Conservation (phyloP, 92 coral and sea anemone genomes). For the Heteractis magnifica region DNA sequence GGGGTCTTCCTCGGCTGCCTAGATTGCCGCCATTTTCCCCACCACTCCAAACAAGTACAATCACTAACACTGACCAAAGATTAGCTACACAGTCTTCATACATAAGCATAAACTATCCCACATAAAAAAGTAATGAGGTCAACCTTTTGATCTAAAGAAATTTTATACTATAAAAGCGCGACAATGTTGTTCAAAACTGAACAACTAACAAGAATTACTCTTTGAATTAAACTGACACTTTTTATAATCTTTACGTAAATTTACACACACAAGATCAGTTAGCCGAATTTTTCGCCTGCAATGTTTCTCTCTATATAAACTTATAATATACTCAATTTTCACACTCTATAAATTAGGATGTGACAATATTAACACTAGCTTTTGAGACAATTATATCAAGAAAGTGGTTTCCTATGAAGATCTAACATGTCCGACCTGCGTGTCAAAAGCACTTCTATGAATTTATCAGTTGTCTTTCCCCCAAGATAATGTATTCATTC, state of each 20-base stretch:
- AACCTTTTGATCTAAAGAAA: background rate
- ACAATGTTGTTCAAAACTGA: background rate
- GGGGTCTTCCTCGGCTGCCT: constrained; percentile 27
- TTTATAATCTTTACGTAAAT: background rate
- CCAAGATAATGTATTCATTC: background rate
- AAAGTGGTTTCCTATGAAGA: background rate
- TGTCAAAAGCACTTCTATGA: background rate
- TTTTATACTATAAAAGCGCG: background rate
- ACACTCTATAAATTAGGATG: background rate
- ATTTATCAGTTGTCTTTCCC: background rate
- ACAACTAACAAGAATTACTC: background rate
- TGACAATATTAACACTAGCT: background rate
- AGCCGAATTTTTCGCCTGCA: background rate
- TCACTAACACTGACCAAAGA: constrained; percentile 6
- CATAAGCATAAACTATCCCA: background rate
- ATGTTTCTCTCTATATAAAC: background rate
- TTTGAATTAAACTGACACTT: background rate
- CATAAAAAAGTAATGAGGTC: constrained; percentile 19
- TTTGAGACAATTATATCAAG: background rate
- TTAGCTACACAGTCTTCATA: background rate
- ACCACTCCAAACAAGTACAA: constrained; percentile 8
- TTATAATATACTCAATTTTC: background rate
- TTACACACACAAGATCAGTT: background rate
- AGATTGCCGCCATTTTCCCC: constrained; percentile 18
- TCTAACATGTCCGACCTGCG: background rate